Evolutionary conservation across 2,797 vertebrate species (phyloP).

Genomic region (Betta splendens): DNA sequence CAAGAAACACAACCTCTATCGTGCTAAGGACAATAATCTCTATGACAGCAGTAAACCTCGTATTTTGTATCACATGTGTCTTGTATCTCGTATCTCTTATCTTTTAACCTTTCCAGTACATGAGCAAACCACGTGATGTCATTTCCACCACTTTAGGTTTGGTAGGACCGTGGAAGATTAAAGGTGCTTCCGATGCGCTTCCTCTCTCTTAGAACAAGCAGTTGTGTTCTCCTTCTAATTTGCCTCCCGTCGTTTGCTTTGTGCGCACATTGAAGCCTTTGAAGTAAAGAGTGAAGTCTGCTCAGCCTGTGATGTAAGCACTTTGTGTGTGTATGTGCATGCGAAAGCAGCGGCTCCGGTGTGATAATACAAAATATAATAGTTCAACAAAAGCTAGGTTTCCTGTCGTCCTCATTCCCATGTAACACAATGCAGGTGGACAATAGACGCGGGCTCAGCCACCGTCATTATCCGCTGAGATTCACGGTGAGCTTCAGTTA

Average conservation of each 20-base stretch:
- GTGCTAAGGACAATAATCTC: slow-evolving; percentile 30
- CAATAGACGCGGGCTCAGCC: slow-evolving; percentile 64
- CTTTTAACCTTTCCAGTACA: not conserved
- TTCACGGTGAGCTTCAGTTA: slow-evolving; percentile 63
- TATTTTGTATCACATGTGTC: too few species aligned
- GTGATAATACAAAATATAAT: slow-evolving; percentile 67
- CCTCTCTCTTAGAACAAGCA: slow-evolving; percentile 64
- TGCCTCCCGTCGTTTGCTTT: slow-evolving; percentile 67
- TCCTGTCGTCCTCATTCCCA: slow-evolving; percentile 82
- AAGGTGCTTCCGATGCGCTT: slow-evolving; percentile 66
- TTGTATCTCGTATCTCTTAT: too few species aligned
- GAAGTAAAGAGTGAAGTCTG: slow-evolving; percentile 56
- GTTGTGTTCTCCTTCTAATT: slow-evolving; percentile 71
- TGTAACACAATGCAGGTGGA: slow-evolving; percentile 77
- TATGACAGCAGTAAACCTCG: slow-evolving; percentile 25
- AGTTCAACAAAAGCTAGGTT: slow-evolving; percentile 71
- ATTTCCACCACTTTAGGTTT: slow-evolving; percentile 51
- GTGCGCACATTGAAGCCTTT: slow-evolving; percentile 60
- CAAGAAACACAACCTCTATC: slow-evolving; percentile 40
- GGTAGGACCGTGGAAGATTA: slow-evolving; percentile 62
- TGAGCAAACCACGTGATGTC: slow-evolving; percentile 46
- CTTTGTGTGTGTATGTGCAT: slow-evolving; percentile 21
- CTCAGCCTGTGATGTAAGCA: slow-evolving; percentile 40
- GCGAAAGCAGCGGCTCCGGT: slow-evolving; percentile 22
- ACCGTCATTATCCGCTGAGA: slow-evolving; percentile 57